Conservation (phyloP, 2,113 vertebrate species). For the Natator depressus region DNA sequence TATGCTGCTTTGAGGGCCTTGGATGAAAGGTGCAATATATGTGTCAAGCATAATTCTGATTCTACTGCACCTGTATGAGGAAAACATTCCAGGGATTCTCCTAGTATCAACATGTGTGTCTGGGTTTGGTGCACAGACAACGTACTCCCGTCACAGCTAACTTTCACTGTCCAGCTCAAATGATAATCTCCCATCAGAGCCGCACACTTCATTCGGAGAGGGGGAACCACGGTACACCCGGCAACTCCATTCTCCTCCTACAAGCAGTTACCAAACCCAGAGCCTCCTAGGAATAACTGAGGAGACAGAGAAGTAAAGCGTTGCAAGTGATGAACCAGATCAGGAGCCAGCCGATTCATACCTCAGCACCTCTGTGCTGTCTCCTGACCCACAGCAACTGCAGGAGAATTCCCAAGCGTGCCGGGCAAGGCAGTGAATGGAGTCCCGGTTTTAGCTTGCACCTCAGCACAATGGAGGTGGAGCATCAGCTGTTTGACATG, state of each 20-base stretch:
- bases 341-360: neutral
- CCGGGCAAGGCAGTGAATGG: too few species aligned
- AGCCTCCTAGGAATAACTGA: neutral
- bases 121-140: neutral
- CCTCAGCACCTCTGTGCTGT: neutral
- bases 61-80: neutral
- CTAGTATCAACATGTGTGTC: too few species aligned
- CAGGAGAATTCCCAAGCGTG: neutral
- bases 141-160: neutral
- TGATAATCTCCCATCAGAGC: neutral
- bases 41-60: accelerated
- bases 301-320: neutral
- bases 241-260: neutral
- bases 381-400: neutral
- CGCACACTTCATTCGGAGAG: neutral
- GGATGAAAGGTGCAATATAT: neutral
- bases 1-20: neutral
- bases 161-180: neutral
- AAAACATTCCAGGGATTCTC: neutral
- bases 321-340: neutral
- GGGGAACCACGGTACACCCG: neutral
- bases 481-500: neutral
- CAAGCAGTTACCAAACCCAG: neutral
- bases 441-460: too few species aligned
- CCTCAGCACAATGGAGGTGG: neutral